Conservation (phyloP, 2,797 vertebrate species). For the Argyrosomus regius region DNA sequence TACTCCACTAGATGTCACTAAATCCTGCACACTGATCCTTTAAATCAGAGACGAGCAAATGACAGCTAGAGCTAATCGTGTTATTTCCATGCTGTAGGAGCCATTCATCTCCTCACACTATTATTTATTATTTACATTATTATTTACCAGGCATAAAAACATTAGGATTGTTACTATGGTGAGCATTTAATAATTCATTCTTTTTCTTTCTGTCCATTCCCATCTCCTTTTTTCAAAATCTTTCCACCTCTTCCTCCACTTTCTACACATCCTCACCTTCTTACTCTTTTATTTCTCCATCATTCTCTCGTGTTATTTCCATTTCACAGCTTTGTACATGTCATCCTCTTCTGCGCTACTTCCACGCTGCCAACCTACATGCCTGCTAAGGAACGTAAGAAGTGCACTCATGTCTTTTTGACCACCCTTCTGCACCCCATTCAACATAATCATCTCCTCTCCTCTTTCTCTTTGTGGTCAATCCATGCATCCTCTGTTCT, state of each 20-base stretch:
- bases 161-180: slow-evolving; percentile 38
- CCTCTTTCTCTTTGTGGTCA: slow-evolving; percentile 51
- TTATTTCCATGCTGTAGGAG: slow-evolving; percentile 25
- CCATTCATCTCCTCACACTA: slow-evolving; percentile 40
- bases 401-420: slow-evolving; percentile 58
- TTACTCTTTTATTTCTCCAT: slow-evolving; percentile 37
- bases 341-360: slow-evolving; percentile 62
- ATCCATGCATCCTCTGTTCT: slow-evolving; percentile 55
- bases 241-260: slow-evolving; percentile 29
- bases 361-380: slow-evolving; percentile 68
- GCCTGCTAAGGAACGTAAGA: slow-evolving; percentile 76
- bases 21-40: too few relatives aligned
- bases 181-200: slow-evolving; percentile 72
- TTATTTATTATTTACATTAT: slow-evolving; percentile 36
- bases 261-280: slow-evolving; percentile 34
- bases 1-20: too few relatives aligned
- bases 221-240: slow-evolving; percentile 32
- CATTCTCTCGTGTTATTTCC: slow-evolving; percentile 57
- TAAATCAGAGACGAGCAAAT: slow-evolving; percentile 10
- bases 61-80: slow-evolving; percentile 12
- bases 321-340: slow-evolving; percentile 73
- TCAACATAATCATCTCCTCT: slow-evolving; percentile 18
- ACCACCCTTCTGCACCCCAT: slow-evolving; percentile 25
- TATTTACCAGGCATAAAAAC: slow-evolving; percentile 22
- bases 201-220: slow-evolving; percentile 69